These are phyloP conservation scores for Heliconius aoede DNA, from an alignment of 2,888 invertebrate species.

Conservation along the genomic window DNA sequence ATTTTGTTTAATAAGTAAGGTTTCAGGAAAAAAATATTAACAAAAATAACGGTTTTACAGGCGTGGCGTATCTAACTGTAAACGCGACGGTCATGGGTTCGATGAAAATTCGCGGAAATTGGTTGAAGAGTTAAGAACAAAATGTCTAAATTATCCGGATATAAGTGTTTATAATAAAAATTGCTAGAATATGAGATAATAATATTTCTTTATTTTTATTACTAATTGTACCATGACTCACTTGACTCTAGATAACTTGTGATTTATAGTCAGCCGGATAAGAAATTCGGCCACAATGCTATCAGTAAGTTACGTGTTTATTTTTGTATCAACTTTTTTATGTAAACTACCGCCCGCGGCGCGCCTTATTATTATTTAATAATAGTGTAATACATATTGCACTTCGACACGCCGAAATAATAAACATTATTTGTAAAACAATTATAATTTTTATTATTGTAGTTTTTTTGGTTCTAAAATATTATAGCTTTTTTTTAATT, in stretches of 20 bases:
- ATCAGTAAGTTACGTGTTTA: constrained; percentile 54
- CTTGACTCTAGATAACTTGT: constrained; percentile 59
- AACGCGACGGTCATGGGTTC: no score
- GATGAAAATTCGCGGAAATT: no score
- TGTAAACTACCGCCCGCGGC: constrained; percentile 24
- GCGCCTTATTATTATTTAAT: constrained; percentile 23
- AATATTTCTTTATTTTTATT: constrained; percentile 37
- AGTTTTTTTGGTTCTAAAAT: not conserved
- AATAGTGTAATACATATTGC: constrained; percentile 1
- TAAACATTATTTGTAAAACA: not conserved
- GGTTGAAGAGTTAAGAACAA: no score
- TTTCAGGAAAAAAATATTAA: not conserved
- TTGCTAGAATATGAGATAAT: not conserved
- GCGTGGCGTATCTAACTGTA: not conserved
- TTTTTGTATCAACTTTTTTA: constrained; percentile 46
- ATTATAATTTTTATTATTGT: not conserved
- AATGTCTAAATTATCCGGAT: not conserved
- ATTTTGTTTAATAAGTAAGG: constrained; percentile 34
- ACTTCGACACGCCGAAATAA: not conserved
- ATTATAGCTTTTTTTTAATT: no score
- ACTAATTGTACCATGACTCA: constrained; percentile 36
- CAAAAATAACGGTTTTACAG: not conserved
- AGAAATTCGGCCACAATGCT: constrained; percentile 66
- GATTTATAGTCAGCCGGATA: constrained; percentile 69
- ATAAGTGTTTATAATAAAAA: not conserved